Percentiles rank a stretch among this genome's conserved stretches.
Conservation (phyloP, 2,797 vertebrate genomes). For the Brotula barbata region DNA sequence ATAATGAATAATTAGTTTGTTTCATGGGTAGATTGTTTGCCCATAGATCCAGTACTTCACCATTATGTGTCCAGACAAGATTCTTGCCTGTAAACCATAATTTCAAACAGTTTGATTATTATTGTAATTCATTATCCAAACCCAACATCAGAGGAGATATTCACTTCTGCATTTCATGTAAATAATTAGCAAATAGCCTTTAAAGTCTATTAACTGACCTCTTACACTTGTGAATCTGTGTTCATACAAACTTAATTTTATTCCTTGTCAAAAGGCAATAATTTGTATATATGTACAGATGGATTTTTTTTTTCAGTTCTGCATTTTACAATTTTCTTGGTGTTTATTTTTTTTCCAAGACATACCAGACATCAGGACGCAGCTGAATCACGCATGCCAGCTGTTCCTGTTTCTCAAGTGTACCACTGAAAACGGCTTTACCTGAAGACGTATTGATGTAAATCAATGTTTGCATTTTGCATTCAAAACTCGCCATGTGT, state of each 20-base stretch:
- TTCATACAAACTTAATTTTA: constrained; percentile 85
- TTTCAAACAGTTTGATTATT: constrained; percentile 36
- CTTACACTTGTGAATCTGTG: constrained; percentile 80
- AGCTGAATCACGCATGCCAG: constrained; percentile 90
- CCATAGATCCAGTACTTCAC: constrained; percentile 46
- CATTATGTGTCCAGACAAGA: constrained; percentile 46
- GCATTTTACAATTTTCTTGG: constrained; percentile 67
- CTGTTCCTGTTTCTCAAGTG: constrained; percentile 82
- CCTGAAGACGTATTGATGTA: constrained; percentile 85
- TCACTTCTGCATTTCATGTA: constrained; percentile 70
- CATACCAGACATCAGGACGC: constrained; percentile 70
- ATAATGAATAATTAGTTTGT: constrained; percentile 79
- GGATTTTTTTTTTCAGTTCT: constrained; percentile 73
- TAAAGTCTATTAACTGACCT: constrained; percentile 81
- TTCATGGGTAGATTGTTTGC: constrained; percentile 73
- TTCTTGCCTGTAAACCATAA: constrained; percentile 43
- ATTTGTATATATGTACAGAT: constrained; percentile 93
- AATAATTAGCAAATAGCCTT: constrained; percentile 81
- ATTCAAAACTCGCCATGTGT: constrained; percentile 65
- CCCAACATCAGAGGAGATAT: constrained; percentile 57
- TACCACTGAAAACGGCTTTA: constrained; percentile 86
- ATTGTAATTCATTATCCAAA: constrained; percentile 49
- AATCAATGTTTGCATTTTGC: constrained; percentile 63
- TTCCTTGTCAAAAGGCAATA: constrained; percentile 97
- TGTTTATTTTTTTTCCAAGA: constrained; percentile 48